phyloP scores from a whole-genome alignment of 2,888 invertebrate genomes.

The Sylvicola cinctus region DNA sequence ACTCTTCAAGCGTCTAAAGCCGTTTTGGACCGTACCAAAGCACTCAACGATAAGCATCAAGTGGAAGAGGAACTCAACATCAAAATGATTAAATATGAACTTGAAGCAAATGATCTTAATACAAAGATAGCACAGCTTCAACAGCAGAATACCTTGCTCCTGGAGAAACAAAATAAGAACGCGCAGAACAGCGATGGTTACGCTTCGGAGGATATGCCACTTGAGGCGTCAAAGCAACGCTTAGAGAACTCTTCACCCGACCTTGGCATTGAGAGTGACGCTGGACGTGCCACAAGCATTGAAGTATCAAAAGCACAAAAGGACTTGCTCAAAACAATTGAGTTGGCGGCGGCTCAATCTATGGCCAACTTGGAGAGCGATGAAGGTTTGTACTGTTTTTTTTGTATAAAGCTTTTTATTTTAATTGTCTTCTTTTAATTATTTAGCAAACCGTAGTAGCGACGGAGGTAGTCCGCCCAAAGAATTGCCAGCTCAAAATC shows the following conservation, averaged over 20 bases:
- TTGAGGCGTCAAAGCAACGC: slow-evolving; percentile 1
- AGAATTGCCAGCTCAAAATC: too few relatives aligned
- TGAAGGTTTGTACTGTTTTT: not conserved
- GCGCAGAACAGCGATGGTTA: too few relatives aligned
- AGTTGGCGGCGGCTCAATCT: slow-evolving; percentile 17
- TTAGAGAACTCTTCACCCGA: slow-evolving; percentile 52
- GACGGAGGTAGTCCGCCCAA: too few relatives aligned
- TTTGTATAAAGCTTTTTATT: too few relatives aligned
- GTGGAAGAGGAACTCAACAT: slow-evolving; percentile 42
- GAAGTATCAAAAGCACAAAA: slow-evolving; percentile 24
- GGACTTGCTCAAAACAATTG: slow-evolving; percentile 25
- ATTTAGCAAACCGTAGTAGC: too few relatives aligned
- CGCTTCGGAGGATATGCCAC: slow-evolving; percentile 25
- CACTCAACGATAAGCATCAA: slow-evolving; percentile 44
- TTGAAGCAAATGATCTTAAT: slow-evolving; percentile 19
- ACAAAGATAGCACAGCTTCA: slow-evolving; percentile 15
- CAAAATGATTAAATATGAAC: too few relatives aligned
- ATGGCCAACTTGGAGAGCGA: not conserved
- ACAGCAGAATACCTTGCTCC: slow-evolving; percentile 19
- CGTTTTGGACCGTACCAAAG: slow-evolving; percentile 49
- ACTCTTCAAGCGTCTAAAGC: slow-evolving; percentile 54
- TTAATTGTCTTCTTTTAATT: too few relatives aligned
- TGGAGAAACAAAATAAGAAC: slow-evolving; percentile 12
- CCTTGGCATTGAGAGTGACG: slow-evolving; percentile 76
- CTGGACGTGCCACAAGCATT: slow-evolving; percentile 38